Conservation (phyloP, 1,140 invertebrate species). For the Pseudoatta argentina region DNA sequence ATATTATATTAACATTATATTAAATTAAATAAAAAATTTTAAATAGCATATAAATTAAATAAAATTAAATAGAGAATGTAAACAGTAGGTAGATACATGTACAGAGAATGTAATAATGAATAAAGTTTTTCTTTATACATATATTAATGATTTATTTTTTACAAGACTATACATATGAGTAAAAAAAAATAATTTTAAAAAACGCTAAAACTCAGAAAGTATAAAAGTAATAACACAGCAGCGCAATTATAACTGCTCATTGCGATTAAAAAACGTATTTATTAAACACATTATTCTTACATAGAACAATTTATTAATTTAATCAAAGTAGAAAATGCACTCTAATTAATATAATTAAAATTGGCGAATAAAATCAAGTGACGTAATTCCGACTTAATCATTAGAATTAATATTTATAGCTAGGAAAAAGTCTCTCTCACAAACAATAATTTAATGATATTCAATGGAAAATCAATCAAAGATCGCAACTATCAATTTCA, state of each 20-base stretch:
- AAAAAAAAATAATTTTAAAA: not conserved
- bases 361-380: not conserved
- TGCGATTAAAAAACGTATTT: not conserved
- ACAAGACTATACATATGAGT: too few relatives aligned
- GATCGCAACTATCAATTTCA: not conserved
- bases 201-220: not conserved
- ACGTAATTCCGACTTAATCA: not conserved
- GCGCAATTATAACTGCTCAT: not conserved
- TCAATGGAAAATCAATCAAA: not conserved
- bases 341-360: not conserved
- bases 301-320: not conserved
- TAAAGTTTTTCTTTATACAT: not conserved
- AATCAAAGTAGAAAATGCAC: not conserved
- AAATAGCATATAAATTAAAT: not conserved
- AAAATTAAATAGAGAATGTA: not conserved
- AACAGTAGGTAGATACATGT: not conserved
- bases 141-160: too few relatives aligned
- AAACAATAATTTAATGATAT: not conserved
- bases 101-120: not conserved
- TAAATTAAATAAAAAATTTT: not conserved
- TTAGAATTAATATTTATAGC: not conserved
- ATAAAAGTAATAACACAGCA: not conserved
- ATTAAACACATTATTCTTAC: not conserved
- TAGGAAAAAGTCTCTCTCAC: not conserved
- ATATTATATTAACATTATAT: conserved; percentile 5